Percentiles rank a stretch among this genome's conserved stretches.
These are phyloP conservation scores for Nothocercus julius DNA, from an alignment of 2,113 vertebrate genomes.

Conservation along the genomic window DNA sequence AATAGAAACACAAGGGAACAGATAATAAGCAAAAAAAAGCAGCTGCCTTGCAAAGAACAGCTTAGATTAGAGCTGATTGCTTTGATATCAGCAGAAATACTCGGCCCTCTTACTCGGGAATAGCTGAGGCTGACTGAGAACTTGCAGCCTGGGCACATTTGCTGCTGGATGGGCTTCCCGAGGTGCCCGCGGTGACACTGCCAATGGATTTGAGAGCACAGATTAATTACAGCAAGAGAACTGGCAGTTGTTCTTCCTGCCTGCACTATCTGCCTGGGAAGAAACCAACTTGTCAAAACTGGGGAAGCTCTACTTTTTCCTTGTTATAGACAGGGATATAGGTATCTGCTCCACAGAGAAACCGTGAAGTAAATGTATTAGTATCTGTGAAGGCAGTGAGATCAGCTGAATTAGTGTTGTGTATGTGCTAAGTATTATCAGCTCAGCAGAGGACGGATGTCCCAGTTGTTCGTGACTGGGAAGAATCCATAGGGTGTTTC, in stretches of 20 bases:
- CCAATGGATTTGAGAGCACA: background rate
- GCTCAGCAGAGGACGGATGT: background rate
- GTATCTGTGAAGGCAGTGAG: background rate
- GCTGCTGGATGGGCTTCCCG: background rate
- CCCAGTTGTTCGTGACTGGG: background rate
- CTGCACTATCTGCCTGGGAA: background rate
- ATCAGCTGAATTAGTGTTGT: background rate
- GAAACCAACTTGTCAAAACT: background rate
- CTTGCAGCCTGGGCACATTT: background rate
- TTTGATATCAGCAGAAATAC: conserved; percentile 22
- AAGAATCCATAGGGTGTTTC: background rate
- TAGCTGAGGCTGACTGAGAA: conserved; percentile 22
- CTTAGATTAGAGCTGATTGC: conserved; percentile 10
- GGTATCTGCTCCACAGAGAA: background rate
- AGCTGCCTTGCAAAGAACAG: conserved; percentile 18
- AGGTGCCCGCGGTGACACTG: background rate
- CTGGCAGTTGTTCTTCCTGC: background rate
- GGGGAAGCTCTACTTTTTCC: background rate
- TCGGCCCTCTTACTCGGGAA: background rate
- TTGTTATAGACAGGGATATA: background rate
- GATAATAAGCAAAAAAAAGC: conserved; percentile 48
- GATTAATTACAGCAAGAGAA: conserved; percentile 14
- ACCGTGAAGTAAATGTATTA: background rate
- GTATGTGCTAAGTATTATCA: conserved; percentile 1
- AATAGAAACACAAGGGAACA: conserved; percentile 51